Evolutionary conservation across 2,888 invertebrate genomes (phyloP).

Genomic region (Flexamia atlantica): DNA sequence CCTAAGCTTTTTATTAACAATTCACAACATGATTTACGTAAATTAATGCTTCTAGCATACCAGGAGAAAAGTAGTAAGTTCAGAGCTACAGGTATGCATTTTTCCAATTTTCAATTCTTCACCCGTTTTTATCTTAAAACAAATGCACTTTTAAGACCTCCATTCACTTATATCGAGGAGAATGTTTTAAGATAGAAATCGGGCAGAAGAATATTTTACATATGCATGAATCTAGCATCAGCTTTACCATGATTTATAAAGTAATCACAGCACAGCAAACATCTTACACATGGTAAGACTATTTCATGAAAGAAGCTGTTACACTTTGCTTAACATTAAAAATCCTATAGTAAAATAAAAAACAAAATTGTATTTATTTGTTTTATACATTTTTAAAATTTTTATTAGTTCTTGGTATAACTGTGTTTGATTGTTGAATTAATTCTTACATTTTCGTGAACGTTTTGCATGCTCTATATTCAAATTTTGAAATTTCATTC

Average conservation of each 20-base stretch:
- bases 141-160: neutral
- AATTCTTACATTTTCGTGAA: neutral
- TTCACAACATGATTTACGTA: constrained; percentile 20
- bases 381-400: neutral
- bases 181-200: constrained; percentile 38
- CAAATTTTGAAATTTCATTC: constrained; percentile 37
- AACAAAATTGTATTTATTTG: neutral
- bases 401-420: neutral
- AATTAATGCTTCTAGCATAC: constrained; percentile 78
- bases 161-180: too few relatives aligned
- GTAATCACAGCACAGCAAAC: constrained; percentile 14
- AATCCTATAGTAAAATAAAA: neutral
- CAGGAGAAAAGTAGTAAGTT: constrained; percentile 82
- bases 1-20: neutral
- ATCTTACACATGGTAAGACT: neutral
- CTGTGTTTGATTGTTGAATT: neutral
- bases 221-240: constrained; percentile 52
- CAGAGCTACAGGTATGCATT: constrained; percentile 75
- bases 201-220: neutral
- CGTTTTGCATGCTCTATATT: constrained; percentile 15
- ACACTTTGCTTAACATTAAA: neutral
- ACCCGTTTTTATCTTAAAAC: constrained; percentile 29
- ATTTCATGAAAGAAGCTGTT: constrained; percentile 1
- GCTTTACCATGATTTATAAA: constrained; percentile 50
- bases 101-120: constrained; percentile 45